Evolutionary conservation across 2,888 invertebrate species (phyloP).

Genomic region (Trisateles emortualis): DNA sequence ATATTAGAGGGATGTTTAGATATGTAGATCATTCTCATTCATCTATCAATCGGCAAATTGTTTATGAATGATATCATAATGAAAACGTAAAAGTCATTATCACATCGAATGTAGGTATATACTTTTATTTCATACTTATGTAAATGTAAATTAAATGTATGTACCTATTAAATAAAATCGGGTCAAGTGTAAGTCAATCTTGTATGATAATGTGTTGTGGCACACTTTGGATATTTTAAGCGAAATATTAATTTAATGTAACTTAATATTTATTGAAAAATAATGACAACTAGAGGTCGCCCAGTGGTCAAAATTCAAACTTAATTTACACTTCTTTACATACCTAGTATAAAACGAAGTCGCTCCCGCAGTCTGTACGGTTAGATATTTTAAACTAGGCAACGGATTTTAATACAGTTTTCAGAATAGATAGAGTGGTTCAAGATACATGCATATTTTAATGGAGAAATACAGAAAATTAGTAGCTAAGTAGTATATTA

Average conservation of each 20-base stretch:
- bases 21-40: background rate
- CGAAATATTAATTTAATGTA: background rate
- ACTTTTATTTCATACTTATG: conserved; percentile 2
- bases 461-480: no score
- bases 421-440: no score
- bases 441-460: no score
- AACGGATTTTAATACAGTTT: no score
- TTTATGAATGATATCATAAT: background rate
- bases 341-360: no score
- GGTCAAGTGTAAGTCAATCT: conserved; percentile 19
- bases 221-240: background rate
- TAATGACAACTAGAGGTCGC: no score
- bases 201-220: conserved; percentile 7
- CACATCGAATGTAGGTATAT: conserved; percentile 6
- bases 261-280: no score
- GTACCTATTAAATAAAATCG: conserved; percentile 8
- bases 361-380: no score
- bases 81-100: background rate
- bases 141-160: conserved; percentile 3
- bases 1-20: background rate
- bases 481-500: no score
- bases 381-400: no score
- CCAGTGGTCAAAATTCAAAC: no score
- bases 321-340: no score
- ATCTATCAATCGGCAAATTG: background rate